Evolutionary conservation across 1,140 invertebrate species (phyloP), one percentile per base, ranked within the genome.

Genomic region (Pissodes strobi): DNA sequence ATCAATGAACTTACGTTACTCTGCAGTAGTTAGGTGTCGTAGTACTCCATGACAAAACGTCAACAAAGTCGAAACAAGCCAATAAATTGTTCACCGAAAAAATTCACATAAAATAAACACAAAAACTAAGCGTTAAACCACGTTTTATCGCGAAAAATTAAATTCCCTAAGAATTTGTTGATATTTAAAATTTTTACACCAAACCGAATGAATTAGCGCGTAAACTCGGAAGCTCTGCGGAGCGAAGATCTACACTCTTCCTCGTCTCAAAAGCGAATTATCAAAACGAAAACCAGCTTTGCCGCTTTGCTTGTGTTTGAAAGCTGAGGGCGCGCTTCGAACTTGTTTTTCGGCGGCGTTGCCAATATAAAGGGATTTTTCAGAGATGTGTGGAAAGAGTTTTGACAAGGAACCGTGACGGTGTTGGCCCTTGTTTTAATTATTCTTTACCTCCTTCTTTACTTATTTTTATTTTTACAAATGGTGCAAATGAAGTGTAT

Each of bases 241-340:
- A 61, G 12, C 45, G 22, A 51, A 45, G 58, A 41, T 27, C 17
- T 51, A 21, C 34, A 51, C 58, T 23, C 58, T 27, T 27, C 19
- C 12, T n/a, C 18, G 37, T n/a, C 45, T 51, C 27, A 61, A 41
- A 49, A 61, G 58, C 58, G 58, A 41, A 61, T 61, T 61, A 51
- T 48, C 41, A 48, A 25, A 19, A 15, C 21, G 9, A 15, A 18
- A 51, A 51, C 22, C 52, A 34, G 34, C 30, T 23, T 51, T 51
- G 10, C 10, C 34, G 53, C 43, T 58, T 58, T 30, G 56, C 25
- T 19, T 58, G 34, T 43, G 48, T 51, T 55, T 22, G 58, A 61
- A 61, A 61, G 58, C 58, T 38, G 19, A 57, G 45, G 58, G 45
- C 46, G 58, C 13, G 58, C 58, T 61, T 61, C 34, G 41, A 48